Evolutionary conservation across 2,113 vertebrate genomes (phyloP), one percentile per base, ranked within the genome.

Genomic region (Xyliphius kryptos): DNA sequence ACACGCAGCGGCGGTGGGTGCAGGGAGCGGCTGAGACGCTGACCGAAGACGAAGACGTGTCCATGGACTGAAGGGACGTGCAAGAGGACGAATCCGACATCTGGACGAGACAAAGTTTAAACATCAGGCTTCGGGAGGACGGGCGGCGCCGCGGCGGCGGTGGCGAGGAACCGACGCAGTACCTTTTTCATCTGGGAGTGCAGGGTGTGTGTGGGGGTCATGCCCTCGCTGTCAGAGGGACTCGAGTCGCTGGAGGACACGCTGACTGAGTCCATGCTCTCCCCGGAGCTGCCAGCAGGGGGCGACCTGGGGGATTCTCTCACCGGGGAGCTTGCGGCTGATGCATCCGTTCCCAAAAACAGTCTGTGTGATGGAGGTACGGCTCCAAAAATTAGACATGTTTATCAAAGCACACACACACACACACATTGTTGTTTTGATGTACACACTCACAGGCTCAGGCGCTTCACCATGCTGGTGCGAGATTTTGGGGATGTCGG

Each of bases 401-500:
- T 6, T 38, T 6, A 38, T 10, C 5, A 10, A 5, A 38, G 36
- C 37, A 6, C 5, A 38, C 37, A 10, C 5, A 13, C 11, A 51
- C 12, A 16, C 14, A 4, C 19, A 51, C 20, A 50, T 50, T 0
- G 21, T 17, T 49, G 17, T 5, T 16, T 15, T 17, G 4, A n/a
- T n/a, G n/a, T n/a, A 6, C 7, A 37, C 17, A 93, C 94, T 95
- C 78, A 97, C 94, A 92, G 85, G 79, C 95, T 97, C 44, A 97
- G 83, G 32, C 93, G 90, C 81, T 97, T 97, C 83, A 94, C 94
- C 91, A 97, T 89, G 79, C 94, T 97, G 53, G 93, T 95, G 65
- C 89, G 84, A 11, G 91, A 85, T 70, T 95, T 97, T 0, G 90
- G 91, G 0, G 85, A 93, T 0, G 90, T 89, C 16, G 91, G 78